These are phyloP conservation scores for Drosophila merina DNA, from an alignment of 2,888 invertebrate genomes.

Conservation along the genomic window DNA sequence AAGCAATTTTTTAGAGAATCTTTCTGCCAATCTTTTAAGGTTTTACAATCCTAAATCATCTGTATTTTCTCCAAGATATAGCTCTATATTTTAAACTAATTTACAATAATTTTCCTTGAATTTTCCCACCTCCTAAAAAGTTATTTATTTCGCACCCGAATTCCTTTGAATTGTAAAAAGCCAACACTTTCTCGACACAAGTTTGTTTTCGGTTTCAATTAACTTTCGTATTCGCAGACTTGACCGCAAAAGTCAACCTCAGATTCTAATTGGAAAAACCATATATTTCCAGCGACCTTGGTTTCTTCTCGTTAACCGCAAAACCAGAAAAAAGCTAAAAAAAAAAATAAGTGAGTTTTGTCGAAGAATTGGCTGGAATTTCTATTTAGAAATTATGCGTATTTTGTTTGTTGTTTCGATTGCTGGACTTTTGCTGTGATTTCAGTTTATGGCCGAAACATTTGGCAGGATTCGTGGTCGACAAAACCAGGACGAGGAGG, in stretches of 20 bases:
- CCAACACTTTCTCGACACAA: neutral
- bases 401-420: conserved; percentile 57
- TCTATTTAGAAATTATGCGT: conserved; percentile 60
- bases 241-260: conserved; percentile 19
- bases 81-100: too few relatives aligned
- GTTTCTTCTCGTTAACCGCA: neutral
- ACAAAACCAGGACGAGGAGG: conserved; percentile 7
- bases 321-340: too few relatives aligned
- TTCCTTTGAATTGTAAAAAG: neutral
- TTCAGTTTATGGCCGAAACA: conserved; percentile 48
- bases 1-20: too few relatives aligned
- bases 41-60: too few relatives aligned
- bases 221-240: neutral
- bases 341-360: neutral
- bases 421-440: conserved; percentile 8
- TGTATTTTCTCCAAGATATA: too few relatives aligned
- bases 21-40: too few relatives aligned
- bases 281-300: conserved; percentile 17
- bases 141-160: neutral
- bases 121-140: too few relatives aligned
- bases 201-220: conserved; percentile 9
- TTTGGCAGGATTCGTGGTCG: conserved; percentile 60
- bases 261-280: conserved; percentile 35
- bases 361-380: neutral
- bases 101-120: too few relatives aligned